Percentiles rank a stretch among this genome's conserved stretches.
Evolutionary conservation across 2,888 invertebrate species (phyloP).

Genomic region (Lochmaea capreae): DNA sequence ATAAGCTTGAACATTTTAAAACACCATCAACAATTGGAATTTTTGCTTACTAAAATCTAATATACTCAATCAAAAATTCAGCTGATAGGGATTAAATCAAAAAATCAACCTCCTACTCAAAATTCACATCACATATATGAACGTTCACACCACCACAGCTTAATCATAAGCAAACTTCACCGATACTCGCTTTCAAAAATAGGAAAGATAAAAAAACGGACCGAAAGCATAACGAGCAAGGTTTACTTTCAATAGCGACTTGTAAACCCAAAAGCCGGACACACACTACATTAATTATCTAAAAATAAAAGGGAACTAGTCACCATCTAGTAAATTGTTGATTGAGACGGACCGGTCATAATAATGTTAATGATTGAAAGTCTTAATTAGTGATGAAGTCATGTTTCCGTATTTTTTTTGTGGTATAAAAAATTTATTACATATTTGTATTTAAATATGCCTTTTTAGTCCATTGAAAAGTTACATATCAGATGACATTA

Average conservation of each 20-base stretch:
- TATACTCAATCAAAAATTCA: not conserved
- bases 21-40: too few relatives aligned
- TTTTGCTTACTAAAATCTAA: too few relatives aligned
- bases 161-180: conserved; percentile 6
- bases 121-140: conserved; percentile 15
- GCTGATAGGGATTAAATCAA: not conserved
- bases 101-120: conserved; percentile 12
- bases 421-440: conserved; percentile 28
- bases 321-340: conserved; percentile 19
- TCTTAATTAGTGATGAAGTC: conserved; percentile 59
- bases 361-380: conserved; percentile 44
- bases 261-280: conserved; percentile 35
- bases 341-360: conserved; percentile 46
- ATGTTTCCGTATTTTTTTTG: conserved; percentile 48
- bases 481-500: not conserved
- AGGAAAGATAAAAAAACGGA: conserved; percentile 21
- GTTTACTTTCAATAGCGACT: conserved; percentile 1
- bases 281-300: conserved; percentile 56
- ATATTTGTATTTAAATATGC: not conserved
- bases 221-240: not conserved
- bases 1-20: too few relatives aligned
- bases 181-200: conserved; percentile 18
- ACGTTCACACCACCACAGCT: conserved; percentile 7
- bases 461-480: too few relatives aligned
- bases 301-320: conserved; percentile 40